Base-by-base conservation (phyloP, 2,113 vertebrate genomes). In the Andinoacara biseriatus region DNA sequence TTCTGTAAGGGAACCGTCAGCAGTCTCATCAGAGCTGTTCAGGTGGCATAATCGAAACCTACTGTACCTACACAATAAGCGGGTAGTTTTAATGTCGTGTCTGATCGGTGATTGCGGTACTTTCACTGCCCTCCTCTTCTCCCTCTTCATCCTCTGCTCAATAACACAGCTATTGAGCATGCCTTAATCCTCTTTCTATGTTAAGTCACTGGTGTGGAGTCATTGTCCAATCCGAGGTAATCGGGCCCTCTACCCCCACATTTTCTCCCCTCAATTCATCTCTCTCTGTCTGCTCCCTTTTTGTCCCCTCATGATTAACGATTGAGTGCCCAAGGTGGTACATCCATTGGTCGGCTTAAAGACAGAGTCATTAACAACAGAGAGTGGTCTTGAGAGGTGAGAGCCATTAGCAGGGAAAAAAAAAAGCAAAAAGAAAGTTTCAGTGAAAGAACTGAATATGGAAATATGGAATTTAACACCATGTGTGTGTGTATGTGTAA, bases 281-380 rank as follows among this genome's bases (percentile, higher is more conserved):
- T 62, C 56, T 22, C 76, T 33, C 76, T 76, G 65, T 77, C 82
- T 80, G 67, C 38, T 80, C 76, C 75, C 46, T 76, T 49, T 89
- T 88, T 58, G 59, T 72, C 62, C 56, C 82, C 72, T 40, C 31
- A 87, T 92, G 91, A 94, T 95, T 87, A 91, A 94, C 22, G 69
- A 31, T 57, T 77, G 75, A 88, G 62, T 80, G 93, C 90, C 89
- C 69, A 83, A 78, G 90, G 92, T 87, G 76, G 43, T 89, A 57
- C 80, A 93, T 90, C 83, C 87, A 87, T 93, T 89, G 86, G 62
- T 90, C 86, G 90, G 81, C 81, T 81, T 82, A 82, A 59, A 89
- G 90, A 93, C 92, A 92, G 91, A 84, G 72, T 88, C 76, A 90
- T 93, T 93, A 93, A 81, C 78, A 85, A 56, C 72, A 38, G 80